Percentiles rank a stretch among this genome's conserved stretches.
These are phyloP conservation scores for Cynodonichthys magdalenae DNA, from an alignment of 2,797 vertebrate species.

Conservation along the genomic window DNA sequence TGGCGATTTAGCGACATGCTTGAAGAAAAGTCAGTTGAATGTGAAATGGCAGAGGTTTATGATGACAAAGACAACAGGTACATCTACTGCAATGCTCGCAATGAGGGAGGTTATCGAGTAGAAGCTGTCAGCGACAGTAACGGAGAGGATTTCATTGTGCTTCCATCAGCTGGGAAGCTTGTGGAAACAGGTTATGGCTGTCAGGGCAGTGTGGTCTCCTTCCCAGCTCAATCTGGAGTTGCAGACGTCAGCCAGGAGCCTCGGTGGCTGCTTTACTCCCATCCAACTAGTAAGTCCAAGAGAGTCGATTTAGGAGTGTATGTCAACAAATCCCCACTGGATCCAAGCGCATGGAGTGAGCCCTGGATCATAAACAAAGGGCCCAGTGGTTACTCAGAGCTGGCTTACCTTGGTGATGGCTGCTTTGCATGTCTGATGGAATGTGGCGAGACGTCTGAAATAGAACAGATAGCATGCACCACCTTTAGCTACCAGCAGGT, in stretches of 20 bases:
- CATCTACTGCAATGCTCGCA: constrained; percentile 21
- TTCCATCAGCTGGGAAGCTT: constrained; percentile 1
- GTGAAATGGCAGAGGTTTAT: constrained; percentile 17
- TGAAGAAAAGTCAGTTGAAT: constrained; percentile 9
- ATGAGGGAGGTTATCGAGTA: constrained; percentile 10
- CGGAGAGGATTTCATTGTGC: constrained; percentile 6
- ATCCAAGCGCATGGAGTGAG: constrained; percentile 3
- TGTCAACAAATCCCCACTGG: constrained; percentile 17
- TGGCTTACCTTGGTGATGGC: constrained; percentile 12
- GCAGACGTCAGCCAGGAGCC: background rate
- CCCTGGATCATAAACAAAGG: constrained; percentile 24
- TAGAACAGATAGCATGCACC: constrained; percentile 15
- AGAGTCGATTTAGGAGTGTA: constrained; percentile 17
- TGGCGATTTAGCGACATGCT: constrained; percentile 12
- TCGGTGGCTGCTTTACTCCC: constrained; percentile 17
- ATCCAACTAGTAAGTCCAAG: constrained; percentile 5
- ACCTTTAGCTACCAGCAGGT: constrained; percentile 14
- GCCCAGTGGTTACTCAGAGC: constrained; percentile 23
- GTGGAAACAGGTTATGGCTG: constrained; percentile 17
- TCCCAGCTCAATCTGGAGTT: constrained; percentile 6
- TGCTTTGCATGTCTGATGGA: constrained; percentile 30
- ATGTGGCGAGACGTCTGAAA: constrained; percentile 5
- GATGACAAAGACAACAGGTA: background rate
- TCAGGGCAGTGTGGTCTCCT: constrained; percentile 27
- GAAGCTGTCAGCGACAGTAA: constrained; percentile 9